Evolutionary conservation across 2,113 vertebrate species (phyloP).

Genomic region (Prietella phreatophila): DNA sequence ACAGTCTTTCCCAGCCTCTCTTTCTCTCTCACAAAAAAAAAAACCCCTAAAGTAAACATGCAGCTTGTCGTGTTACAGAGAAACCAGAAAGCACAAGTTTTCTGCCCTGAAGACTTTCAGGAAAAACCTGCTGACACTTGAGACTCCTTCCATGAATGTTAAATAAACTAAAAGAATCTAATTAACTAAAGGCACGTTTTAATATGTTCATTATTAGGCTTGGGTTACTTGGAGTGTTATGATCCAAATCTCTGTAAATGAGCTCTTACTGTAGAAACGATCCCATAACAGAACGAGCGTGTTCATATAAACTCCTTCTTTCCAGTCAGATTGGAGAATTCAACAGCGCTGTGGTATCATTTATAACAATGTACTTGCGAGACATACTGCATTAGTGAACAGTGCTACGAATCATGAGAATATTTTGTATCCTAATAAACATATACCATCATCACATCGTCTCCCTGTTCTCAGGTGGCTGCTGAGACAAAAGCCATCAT

Average conservation of each 20-base stretch:
- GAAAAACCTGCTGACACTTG: neutral
- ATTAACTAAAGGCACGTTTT: neutral
- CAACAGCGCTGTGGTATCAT: neutral
- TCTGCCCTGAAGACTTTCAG: neutral
- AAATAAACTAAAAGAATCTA: neutral
- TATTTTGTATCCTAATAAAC: neutral
- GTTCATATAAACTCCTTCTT: neutral
- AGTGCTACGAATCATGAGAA: neutral
- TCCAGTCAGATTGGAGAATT: neutral
- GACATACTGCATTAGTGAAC: neutral
- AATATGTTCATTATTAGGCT: neutral
- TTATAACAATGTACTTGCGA: neutral
- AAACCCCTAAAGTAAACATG: neutral
- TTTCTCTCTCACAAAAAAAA: neutral
- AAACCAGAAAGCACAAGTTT: neutral
- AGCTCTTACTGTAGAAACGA: neutral
- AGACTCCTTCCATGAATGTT: neutral
- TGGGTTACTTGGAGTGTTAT: neutral
- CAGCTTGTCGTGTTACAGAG: neutral
- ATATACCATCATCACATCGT: neutral
- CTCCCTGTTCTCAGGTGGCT: constrained; percentile 77
- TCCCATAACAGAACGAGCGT: neutral
- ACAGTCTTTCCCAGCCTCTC: neutral
- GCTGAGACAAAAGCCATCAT: constrained; percentile 89
- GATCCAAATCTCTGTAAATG: neutral